Percentiles rank a stretch among this genome's conserved stretches.
Evolutionary conservation across 1,140 invertebrate species (phyloP).

Genomic region (Scaptodrosophila lebanonensis): DNA sequence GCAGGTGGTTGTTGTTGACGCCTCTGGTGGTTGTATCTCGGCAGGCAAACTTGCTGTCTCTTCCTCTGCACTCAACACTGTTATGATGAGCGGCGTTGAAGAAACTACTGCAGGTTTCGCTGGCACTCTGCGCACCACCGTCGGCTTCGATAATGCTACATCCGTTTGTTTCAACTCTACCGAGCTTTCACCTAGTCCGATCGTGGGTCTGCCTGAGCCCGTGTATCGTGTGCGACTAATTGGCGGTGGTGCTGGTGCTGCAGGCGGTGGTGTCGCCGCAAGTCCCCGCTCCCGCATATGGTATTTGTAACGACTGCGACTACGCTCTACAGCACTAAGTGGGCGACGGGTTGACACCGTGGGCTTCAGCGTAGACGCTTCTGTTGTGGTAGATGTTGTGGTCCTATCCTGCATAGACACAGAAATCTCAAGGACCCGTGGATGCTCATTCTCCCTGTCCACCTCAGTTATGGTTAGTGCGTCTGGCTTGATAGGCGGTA

Average conservation of each 20-base stretch:
- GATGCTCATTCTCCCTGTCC: slow-evolving; percentile 63
- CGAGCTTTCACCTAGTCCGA: slow-evolving; percentile 24
- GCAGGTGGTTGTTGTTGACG: slow-evolving; percentile 12
- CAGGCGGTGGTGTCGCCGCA: background rate
- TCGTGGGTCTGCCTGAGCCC: slow-evolving; percentile 53
- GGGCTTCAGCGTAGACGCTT: slow-evolving; percentile 14
- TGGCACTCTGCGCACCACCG: slow-evolving; percentile 30
- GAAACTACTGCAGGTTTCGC: slow-evolving; percentile 39
- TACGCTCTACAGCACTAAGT: slow-evolving; percentile 57
- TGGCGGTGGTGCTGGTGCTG: slow-evolving; percentile 22
- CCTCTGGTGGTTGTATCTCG: slow-evolving; percentile 42
- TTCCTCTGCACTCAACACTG: slow-evolving; percentile 75
- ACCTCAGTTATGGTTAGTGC: slow-evolving; percentile 78
- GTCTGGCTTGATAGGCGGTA: slow-evolving; percentile 79
- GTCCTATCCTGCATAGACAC: slow-evolving; percentile 56
- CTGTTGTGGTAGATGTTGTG: slow-evolving; percentile 15
- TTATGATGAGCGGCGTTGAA: slow-evolving; percentile 77
- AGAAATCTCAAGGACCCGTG: slow-evolving; percentile 61
- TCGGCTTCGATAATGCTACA: slow-evolving; percentile 10
- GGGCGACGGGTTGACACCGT: slow-evolving; percentile 50
- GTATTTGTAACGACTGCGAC: slow-evolving; percentile 75
- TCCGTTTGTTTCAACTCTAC: slow-evolving; percentile 22
- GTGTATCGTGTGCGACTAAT: slow-evolving; percentile 46
- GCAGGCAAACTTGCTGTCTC: slow-evolving; percentile 51
- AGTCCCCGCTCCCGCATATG: slow-evolving; percentile 77